These are phyloP conservation scores for Carapus acus DNA, from an alignment of 2,797 vertebrate species.

Conservation along the genomic window DNA sequence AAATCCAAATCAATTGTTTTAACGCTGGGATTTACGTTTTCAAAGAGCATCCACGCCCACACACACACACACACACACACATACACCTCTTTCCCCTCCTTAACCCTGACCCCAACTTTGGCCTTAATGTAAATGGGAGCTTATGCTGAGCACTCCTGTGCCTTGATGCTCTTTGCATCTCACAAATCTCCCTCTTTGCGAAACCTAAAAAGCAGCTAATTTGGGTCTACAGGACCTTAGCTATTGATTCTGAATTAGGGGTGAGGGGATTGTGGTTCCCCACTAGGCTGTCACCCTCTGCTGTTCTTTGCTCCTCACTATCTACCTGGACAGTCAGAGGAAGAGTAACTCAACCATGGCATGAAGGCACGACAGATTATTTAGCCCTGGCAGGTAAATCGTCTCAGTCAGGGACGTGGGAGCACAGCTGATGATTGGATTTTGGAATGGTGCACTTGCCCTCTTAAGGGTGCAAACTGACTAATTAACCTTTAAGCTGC, in stretches of 20 bases:
- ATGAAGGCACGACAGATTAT: too few species aligned
- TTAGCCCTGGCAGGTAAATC: too few species aligned
- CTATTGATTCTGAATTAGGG: conserved; percentile 34
- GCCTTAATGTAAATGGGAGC: neutral
- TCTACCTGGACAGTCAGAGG: neutral
- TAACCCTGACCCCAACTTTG: conserved; percentile 1
- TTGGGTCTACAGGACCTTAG: conserved; percentile 8
- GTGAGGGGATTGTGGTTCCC: neutral
- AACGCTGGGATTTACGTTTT: conserved; percentile 28
- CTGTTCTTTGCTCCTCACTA: too few species aligned
- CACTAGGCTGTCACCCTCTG: neutral
- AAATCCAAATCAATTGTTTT: conserved; percentile 27
- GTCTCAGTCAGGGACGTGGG: too few species aligned
- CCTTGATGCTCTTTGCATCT: neutral
- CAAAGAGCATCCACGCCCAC: conserved; percentile 12
- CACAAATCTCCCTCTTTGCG: conserved; percentile 14
- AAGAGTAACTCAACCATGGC: neutral
- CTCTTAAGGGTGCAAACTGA: neutral
- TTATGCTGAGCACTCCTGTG: conserved; percentile 16
- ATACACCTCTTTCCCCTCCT: conserved; percentile 4
- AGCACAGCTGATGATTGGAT: too few species aligned
- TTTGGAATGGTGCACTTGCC: neutral
- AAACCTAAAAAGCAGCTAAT: conserved; percentile 26
- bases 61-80: too few species aligned
- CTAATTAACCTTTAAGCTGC: neutral